Evolutionary conservation across 2,888 invertebrate genomes (phyloP), one percentile per base, ranked within the genome.

Genomic region (Dynastes hyllus): DNA sequence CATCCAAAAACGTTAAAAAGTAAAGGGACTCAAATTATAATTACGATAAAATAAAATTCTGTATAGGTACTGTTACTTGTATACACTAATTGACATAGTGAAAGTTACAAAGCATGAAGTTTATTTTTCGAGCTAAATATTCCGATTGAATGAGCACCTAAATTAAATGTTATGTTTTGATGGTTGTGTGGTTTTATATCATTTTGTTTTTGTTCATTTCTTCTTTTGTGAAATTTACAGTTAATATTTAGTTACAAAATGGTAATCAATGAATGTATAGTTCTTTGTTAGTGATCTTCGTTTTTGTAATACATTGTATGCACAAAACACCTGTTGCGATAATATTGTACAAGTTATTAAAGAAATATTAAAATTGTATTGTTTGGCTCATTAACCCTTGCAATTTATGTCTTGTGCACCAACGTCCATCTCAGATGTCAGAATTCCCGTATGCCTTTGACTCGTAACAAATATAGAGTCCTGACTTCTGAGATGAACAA

Each of bases 91-190:
- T 29, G 69, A 69, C 22, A 6, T 29, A 40, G 29, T 13, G 2
- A 27, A 69, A 51, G 51, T 69, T 53, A 69, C 11, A 69, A 29
- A 51, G 69, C 69, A 69, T 51, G 32, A 51, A 69, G 27, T 51
- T 2, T 29, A 67, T 69, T 32, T 69, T 32, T 27, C 11, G 1
- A 67, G 3, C 16, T 40, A 9, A 66, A 40, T 67, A 67, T 67
- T 67, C 66, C 66, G 32, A 67, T 67, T 67, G 66, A 45, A 45
- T 67, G 66, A 67, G 45, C 66, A 67, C 16, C 66, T 16, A 45
- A 67, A 67, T 67, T 67, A 67, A 67, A 6, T 45, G 5, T 40
- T 16, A 55, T n/a, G 55, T 58, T 58, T 58, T 22, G 66, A 67
- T 40, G 22, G 11, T 45, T 22, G 22, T 22, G 22, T 67, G 66